Percentiles rank a stretch among this genome's conserved stretches.
These are phyloP conservation scores for Branchellion lobata DNA, from an alignment of 2,888 invertebrate species.

Conservation along the genomic window DNA sequence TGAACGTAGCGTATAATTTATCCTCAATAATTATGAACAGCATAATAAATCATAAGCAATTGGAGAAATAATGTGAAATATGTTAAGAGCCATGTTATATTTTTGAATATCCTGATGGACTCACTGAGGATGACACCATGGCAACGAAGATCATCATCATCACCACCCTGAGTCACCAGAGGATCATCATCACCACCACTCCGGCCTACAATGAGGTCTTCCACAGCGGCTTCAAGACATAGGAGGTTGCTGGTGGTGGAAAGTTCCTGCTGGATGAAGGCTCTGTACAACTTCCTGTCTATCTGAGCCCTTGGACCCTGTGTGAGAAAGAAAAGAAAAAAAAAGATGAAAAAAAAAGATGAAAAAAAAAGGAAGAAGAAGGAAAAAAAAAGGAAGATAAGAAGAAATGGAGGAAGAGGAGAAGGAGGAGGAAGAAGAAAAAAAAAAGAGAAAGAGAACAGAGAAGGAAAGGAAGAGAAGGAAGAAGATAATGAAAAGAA, in stretches of 20 bases:
- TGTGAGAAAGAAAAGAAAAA: not conserved
- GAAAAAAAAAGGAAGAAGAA: not conserved
- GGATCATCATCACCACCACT: no score
- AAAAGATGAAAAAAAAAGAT: not conserved
- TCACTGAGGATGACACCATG: no score
- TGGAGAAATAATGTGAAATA: not conserved
- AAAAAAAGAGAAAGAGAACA: no score
- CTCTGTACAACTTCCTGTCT: constrained; percentile 77
- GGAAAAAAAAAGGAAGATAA: not conserved
- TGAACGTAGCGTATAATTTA: not conserved
- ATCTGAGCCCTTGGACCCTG: constrained; percentile 81
- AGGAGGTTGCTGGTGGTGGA: constrained; percentile 70
- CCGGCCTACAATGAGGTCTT: constrained; percentile 77
- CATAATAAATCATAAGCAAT: not conserved
- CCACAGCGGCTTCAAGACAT: constrained; percentile 74
- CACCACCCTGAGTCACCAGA: no score
- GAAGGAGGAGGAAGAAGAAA: not conserved
- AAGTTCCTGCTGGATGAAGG: constrained; percentile 73
- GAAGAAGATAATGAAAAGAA: no score
- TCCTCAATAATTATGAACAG: not conserved
- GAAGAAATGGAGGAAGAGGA: not conserved
- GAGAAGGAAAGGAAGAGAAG: no score
- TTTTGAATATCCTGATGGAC: no score
- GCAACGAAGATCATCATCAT: no score
- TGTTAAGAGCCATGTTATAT: not conserved